Evolutionary conservation across 2,113 vertebrate genomes (phyloP).

Genomic region (Perccottus glenii): DNA sequence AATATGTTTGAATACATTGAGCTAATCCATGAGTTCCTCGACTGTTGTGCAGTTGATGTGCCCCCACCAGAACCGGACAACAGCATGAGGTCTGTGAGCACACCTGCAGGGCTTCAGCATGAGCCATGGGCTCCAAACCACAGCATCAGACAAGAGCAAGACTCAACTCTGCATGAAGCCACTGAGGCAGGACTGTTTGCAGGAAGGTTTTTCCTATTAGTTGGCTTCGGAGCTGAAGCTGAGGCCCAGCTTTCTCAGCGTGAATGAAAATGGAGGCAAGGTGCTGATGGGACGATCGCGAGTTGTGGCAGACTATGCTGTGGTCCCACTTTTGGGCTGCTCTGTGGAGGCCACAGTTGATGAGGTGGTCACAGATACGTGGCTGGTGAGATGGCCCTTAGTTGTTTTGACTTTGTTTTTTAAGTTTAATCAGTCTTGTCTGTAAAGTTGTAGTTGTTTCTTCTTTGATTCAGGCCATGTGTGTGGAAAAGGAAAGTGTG

Average conservation of each 20-base stretch:
- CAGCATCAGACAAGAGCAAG: conserved; percentile 43
- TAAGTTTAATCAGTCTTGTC: not conserved
- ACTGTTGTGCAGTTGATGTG: conserved; percentile 61
- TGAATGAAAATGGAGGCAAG: conserved; percentile 87
- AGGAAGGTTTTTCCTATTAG: conserved; percentile 84
- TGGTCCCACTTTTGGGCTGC: conserved; percentile 92
- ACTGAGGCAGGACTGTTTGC: conserved; percentile 85
- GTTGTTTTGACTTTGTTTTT: not conserved
- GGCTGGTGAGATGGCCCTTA: conserved; percentile 88
- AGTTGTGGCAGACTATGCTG: conserved; percentile 88
- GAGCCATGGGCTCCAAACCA: conserved; percentile 40
- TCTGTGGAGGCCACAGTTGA: conserved; percentile 87
- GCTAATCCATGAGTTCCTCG: not conserved
- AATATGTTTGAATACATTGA: too few relatives aligned
- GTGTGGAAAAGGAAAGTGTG: conserved; percentile 87
- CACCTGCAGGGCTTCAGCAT: conserved; percentile 8
- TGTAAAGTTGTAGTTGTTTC: not conserved
- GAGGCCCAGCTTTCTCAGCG: conserved; percentile 80
- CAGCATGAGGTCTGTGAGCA: conserved; percentile 42
- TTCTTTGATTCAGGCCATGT: conserved; percentile 81
- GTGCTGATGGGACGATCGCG: conserved; percentile 78
- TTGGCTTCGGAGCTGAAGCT: conserved; percentile 86
- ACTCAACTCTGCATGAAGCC: conserved; percentile 64
- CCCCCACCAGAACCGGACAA: conserved; percentile 36
- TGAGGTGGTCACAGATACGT: conserved; percentile 94